Evolutionary conservation across 2,113 vertebrate genomes (phyloP).

Genomic region (Silurus meridionalis): DNA sequence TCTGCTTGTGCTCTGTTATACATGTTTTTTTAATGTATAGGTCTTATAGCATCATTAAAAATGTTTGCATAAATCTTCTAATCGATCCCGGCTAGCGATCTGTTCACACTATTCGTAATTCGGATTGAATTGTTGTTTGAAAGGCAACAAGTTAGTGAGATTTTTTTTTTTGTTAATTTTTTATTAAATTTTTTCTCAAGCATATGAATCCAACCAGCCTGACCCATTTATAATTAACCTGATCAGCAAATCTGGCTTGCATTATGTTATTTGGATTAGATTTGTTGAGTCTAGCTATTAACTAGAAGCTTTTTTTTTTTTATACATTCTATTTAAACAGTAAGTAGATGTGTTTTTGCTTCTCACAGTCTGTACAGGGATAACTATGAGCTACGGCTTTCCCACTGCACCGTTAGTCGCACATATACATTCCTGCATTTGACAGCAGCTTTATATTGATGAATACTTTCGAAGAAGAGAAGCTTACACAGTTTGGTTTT

Average conservation of each 20-base stretch:
- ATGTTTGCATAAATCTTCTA: background rate
- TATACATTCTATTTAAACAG: background rate
- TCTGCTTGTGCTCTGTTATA: background rate
- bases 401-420: background rate
- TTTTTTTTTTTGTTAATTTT: background rate
- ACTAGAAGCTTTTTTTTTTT: background rate
- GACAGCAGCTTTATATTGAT: background rate
- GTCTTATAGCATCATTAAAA: background rate
- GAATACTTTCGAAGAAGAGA: background rate
- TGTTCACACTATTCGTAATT: background rate
- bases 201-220: background rate
- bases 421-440: background rate
- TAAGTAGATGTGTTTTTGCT: background rate
- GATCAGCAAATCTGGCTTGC: background rate
- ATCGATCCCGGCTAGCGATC: background rate
- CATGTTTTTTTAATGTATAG: background rate
- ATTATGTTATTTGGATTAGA: background rate
- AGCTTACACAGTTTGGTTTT: background rate
- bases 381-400: background rate
- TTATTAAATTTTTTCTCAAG: background rate
- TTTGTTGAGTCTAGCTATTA: background rate
- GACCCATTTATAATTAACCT: background rate
- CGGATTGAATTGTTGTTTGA: background rate
- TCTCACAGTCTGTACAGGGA: background rate
- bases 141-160: background rate